A percentile compares a stretch with the other conserved stretches of the same genome.
Evolutionary conservation across 2,797 vertebrate genomes (phyloP).

Genomic region (Aplochiton taeniatus): DNA sequence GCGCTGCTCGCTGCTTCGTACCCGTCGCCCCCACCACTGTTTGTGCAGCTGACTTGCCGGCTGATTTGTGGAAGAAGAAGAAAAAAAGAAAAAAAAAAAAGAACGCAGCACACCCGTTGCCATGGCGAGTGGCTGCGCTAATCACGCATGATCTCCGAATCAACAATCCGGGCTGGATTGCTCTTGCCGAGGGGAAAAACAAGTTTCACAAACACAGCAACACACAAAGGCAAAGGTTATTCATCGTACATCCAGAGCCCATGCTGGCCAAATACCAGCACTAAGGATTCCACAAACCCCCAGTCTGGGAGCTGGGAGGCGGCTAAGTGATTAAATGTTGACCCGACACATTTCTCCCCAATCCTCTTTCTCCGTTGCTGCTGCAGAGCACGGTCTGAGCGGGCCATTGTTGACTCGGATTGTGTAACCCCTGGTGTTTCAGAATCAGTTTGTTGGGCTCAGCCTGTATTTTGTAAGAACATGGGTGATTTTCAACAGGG

Average conservation of each 20-base stretch:
- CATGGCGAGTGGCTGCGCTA: slow-evolving; percentile 32
- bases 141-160: slow-evolving; percentile 37
- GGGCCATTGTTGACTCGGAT: slow-evolving; percentile 56
- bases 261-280: too few relatives aligned
- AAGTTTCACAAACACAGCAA: slow-evolving; percentile 31
- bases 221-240: slow-evolving; percentile 16
- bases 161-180: neutral
- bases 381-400: slow-evolving; percentile 38
- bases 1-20: too few relatives aligned
- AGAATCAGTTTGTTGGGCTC: slow-evolving; percentile 17
- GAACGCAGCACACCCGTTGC: slow-evolving; percentile 37
- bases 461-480: slow-evolving; percentile 53
- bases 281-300: neutral
- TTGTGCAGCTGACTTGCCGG: neutral
- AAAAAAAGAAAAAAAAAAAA: too few relatives aligned
- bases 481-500: slow-evolving; percentile 52
- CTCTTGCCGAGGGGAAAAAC: slow-evolving; percentile 1
- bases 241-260: slow-evolving; percentile 10
- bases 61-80: slow-evolving; percentile 23
- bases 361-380: slow-evolving; percentile 42
- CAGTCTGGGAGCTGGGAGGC: neutral
- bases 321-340: slow-evolving; percentile 41
- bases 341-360: slow-evolving; percentile 36
- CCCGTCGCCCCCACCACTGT: too few relatives aligned
- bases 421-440: slow-evolving; percentile 54